Base-by-base conservation (phyloP, 2,113 vertebrate genomes). In the Fregetta grallaria region DNA sequence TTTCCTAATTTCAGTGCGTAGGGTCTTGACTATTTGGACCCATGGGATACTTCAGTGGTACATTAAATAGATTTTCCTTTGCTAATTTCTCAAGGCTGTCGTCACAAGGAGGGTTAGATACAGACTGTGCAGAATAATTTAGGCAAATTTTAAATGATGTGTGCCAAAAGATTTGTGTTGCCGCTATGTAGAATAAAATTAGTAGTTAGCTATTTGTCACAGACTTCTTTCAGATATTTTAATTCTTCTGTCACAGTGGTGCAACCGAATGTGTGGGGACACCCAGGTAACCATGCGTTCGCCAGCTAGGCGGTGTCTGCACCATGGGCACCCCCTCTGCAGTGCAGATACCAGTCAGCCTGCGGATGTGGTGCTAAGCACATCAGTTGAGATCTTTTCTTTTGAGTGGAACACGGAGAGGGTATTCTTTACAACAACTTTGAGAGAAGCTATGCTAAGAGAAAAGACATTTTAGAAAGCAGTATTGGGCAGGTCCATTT, bases 281-380 rank as follows among this genome's bases (percentile, higher is more conserved):
- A 23, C 11, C 25, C 45, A 44, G 58, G 45, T 32, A 36, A 5
- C 11, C 13, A 38, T 0, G 0, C 1, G 2, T 74, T 65, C 78
- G 34, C 6, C 67, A 88, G 44, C 15, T 2, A 4, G 59, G 55
- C 71, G 88, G n/a, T 58, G 61, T 13, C 66, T 59, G 56, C 38
- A 11, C 29, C 29, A 1, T 7, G 76, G 34, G 29, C 6, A 29
- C 4, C 18, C 17, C 7, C 61, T 55, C 17, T 58, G 55, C 6
- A 2, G 45, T 23, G 72, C 53, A 26, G 30, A 45, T 7, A 47
- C 29, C 36, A 9, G 18, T 4, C 42, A 78, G 45, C 53, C 45
- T 13, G 17, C 36, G 65, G 45, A 16, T 15, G 7, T 21, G 44
- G 13, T n/a, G 27, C 80, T 77, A 52, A 58, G 58, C 18, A 3